Evolutionary conservation across 2,113 vertebrate species (phyloP).

Genomic region (Oreocharis arfaki): DNA sequence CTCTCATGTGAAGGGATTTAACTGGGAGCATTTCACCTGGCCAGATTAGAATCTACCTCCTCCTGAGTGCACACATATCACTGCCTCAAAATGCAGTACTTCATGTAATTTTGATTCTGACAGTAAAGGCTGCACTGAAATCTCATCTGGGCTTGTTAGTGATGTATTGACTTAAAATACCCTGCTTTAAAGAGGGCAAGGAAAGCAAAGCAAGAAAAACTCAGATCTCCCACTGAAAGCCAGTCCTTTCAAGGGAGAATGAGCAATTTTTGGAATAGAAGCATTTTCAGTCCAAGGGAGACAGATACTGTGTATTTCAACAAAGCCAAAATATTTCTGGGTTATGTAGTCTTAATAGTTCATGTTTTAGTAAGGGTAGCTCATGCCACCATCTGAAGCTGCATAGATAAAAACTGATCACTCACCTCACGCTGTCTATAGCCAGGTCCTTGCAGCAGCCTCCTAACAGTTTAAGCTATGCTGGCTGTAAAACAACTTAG

Average conservation of each 20-base stretch:
- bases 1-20: neutral
- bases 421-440: neutral
- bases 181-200: neutral
- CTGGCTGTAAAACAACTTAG: neutral
- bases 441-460: neutral
- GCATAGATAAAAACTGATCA: neutral
- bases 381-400: neutral
- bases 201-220: slow-evolving; percentile 8
- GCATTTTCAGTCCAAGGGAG: neutral
- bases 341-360: neutral
- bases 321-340: neutral
- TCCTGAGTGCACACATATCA: neutral
- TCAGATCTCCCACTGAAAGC: neutral
- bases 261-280: neutral
- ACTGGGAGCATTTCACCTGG: neutral
- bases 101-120: slow-evolving; percentile 27
- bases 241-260: neutral
- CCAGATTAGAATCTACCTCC: neutral
- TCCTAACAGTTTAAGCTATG: neutral
- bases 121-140: slow-evolving; percentile 5
- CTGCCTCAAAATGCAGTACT: neutral
- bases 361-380: neutral
- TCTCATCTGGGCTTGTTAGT: slow-evolving; percentile 5
- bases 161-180: slow-evolving; percentile 2
- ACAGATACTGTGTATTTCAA: neutral